Conservation (phyloP, 2,797 vertebrate species). For the Enoplosus armatus region DNA sequence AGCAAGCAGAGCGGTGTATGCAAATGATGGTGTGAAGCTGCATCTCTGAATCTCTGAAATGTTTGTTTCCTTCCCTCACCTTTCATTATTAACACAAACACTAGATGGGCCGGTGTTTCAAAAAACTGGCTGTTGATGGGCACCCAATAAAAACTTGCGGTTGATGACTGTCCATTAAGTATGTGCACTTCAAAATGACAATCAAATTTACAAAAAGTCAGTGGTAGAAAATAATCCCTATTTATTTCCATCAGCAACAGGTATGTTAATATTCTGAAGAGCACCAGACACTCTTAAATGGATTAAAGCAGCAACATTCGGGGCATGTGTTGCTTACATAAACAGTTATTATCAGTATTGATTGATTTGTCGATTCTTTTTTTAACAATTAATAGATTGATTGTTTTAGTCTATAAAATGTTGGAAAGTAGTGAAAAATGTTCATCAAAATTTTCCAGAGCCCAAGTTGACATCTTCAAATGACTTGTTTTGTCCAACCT, state of each 20-base stretch:
- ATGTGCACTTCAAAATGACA: background rate
- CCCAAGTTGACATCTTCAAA: background rate
- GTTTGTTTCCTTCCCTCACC: background rate
- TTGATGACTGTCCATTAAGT: background rate
- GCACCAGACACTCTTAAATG: background rate
- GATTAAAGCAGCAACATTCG: background rate
- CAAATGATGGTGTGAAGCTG: slow-evolving; percentile 15
- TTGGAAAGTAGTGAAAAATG: background rate
- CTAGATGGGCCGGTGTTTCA: background rate
- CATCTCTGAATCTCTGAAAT: background rate
- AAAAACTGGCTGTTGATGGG: background rate
- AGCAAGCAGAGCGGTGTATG: slow-evolving; percentile 23
- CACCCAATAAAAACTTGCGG: background rate
- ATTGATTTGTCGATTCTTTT: background rate
- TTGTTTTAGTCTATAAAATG: background rate
- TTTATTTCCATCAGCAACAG: slow-evolving; percentile 1
- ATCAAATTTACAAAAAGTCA: background rate
- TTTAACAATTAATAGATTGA: background rate
- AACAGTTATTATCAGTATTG: background rate
- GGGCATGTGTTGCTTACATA: background rate
- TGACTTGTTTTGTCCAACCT: background rate
- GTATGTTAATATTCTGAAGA: background rate
- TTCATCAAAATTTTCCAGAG: background rate
- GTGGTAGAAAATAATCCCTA: background rate
- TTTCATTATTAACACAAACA: slow-evolving; percentile 5